Evolutionary conservation across 2,888 invertebrate genomes (phyloP).

Genomic region (Hypselothyrea guttata): DNA sequence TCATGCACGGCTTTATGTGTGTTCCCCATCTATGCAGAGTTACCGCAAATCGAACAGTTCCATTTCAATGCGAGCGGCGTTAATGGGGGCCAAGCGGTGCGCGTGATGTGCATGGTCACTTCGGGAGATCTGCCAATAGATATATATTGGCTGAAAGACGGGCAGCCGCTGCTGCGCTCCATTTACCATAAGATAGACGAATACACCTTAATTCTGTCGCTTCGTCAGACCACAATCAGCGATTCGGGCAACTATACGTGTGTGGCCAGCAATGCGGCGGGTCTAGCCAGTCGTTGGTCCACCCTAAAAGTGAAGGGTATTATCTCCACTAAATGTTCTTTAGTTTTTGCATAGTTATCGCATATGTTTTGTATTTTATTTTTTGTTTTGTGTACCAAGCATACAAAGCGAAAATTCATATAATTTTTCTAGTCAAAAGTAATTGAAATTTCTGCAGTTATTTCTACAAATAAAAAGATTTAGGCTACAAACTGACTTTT

Average conservation of each 20-base stretch:
- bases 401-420: too few species aligned
- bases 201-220: slow-evolving; percentile 83
- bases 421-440: neutral
- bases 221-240: slow-evolving; percentile 82
- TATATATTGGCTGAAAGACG: slow-evolving; percentile 86
- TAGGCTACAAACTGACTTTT: slow-evolving; percentile 14
- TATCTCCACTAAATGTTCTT: neutral
- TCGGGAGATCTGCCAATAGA: slow-evolving; percentile 91
- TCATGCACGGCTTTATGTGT: slow-evolving; percentile 64
- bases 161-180: slow-evolving; percentile 79
- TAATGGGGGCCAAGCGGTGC: slow-evolving; percentile 83
- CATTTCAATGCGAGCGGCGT: slow-evolving; percentile 83
- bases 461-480: slow-evolving; percentile 35
- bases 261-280: slow-evolving; percentile 84
- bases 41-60: slow-evolving; percentile 84
- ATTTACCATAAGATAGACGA: slow-evolving; percentile 83
- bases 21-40: slow-evolving; percentile 75
- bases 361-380: slow-evolving; percentile 5
- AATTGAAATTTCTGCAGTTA: too few species aligned
- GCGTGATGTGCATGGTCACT: slow-evolving; percentile 86
- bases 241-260: slow-evolving; percentile 85
- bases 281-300: slow-evolving; percentile 84
- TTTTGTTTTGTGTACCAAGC: neutral
- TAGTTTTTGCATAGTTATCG: too few species aligned
- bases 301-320: slow-evolving; percentile 85